Conservation (phyloP, 2,113 vertebrate genomes). For the Martes martes region DNA sequence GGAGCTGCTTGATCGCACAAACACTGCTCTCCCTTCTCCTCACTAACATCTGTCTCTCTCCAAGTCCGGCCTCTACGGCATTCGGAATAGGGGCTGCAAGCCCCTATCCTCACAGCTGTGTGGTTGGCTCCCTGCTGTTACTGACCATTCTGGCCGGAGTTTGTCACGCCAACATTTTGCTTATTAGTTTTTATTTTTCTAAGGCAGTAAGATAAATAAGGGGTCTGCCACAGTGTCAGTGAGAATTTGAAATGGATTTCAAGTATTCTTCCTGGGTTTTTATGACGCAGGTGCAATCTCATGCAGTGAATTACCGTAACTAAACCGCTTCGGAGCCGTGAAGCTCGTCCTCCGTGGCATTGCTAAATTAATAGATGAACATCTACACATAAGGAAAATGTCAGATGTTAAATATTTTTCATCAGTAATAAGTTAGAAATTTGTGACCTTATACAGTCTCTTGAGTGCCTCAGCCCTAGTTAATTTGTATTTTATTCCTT, state of each 20-base stretch:
- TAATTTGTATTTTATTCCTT: slow-evolving; percentile 48
- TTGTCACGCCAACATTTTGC: slow-evolving; percentile 24
- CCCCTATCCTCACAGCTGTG: not conserved
- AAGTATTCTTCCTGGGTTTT: not conserved
- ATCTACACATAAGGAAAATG: slow-evolving; percentile 38
- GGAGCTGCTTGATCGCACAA: not conserved
- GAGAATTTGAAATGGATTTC: slow-evolving; percentile 49
- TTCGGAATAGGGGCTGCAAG: not conserved
- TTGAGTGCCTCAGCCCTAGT: not conserved
- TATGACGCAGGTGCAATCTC: slow-evolving; percentile 29
- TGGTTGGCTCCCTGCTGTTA: not conserved
- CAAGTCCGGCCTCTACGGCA: not conserved
- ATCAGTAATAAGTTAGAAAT: slow-evolving; percentile 39
- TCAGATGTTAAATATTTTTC: slow-evolving; percentile 50
- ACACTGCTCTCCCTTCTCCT: not conserved
- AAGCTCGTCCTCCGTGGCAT: not conserved
- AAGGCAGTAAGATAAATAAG: slow-evolving; percentile 49
- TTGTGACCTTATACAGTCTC: not conserved
- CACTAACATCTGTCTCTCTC: not conserved
- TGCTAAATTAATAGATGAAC: slow-evolving; percentile 46
- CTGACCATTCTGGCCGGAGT: not conserved
- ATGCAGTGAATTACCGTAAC: slow-evolving; percentile 28
- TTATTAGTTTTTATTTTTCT: slow-evolving; percentile 48
- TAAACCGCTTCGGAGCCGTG: slow-evolving; percentile 9
- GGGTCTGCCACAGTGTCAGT: not conserved